Conservation (phyloP, 2,797 vertebrate species). For the Phoebastria nigripes region DNA sequence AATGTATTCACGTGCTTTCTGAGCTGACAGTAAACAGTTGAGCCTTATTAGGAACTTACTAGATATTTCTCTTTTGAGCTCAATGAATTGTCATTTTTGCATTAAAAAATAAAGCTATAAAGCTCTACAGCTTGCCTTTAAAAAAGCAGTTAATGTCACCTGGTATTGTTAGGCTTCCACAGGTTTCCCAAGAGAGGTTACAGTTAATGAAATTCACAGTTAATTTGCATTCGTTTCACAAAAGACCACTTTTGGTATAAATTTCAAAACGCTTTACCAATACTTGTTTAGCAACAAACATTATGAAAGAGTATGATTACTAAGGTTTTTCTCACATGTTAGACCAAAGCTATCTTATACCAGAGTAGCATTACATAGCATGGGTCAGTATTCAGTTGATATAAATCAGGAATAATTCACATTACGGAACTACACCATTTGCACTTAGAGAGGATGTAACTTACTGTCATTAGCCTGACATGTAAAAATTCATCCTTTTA, state of each 20-base stretch:
- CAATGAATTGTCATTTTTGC: neutral
- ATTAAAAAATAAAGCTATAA: neutral
- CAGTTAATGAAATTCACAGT: neutral
- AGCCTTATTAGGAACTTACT: neutral
- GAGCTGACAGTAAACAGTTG: neutral
- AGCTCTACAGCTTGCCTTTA: neutral
- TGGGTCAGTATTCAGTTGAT: neutral
- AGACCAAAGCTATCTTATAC: neutral
- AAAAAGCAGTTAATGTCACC: neutral
- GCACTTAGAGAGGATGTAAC: neutral
- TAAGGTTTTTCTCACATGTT: neutral
- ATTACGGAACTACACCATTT: neutral
- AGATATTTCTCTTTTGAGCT: neutral
- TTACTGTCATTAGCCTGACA: neutral
- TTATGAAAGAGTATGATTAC: neutral
- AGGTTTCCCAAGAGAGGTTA: neutral
- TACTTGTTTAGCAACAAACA: neutral
- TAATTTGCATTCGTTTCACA: neutral
- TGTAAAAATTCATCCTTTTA: neutral
- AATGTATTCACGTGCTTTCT: accelerated
- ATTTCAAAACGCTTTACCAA: neutral
- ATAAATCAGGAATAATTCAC: neutral
- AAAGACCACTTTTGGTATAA: neutral
- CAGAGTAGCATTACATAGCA: neutral
- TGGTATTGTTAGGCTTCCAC: neutral